Conservation (phyloP, 2,888 invertebrate species). For the Pyrrhia umbra region DNA sequence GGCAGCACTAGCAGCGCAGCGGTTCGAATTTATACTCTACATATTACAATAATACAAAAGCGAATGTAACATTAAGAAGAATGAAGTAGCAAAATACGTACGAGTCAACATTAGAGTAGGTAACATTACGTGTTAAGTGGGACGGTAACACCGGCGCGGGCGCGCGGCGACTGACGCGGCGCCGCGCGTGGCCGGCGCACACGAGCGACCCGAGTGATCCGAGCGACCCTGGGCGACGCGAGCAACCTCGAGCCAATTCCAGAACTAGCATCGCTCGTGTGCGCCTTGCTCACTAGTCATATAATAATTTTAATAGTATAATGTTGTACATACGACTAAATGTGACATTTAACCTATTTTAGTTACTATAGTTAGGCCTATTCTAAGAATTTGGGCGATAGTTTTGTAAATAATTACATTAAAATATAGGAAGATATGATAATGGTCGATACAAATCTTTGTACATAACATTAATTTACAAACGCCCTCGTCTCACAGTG, state of each 20-base stretch:
- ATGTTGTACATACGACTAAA: conserved; percentile 49
- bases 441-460: conserved; percentile 52
- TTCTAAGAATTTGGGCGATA: conserved; percentile 63
- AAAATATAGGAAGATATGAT: conserved; percentile 67
- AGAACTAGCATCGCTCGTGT: conserved; percentile 7
- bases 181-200: conserved; percentile 33
- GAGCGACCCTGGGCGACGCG: no score
- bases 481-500: conserved; percentile 29
- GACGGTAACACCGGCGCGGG: conserved; percentile 68
- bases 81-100: conserved; percentile 66
- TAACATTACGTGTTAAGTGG: conserved; percentile 60
- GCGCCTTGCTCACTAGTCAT: conserved; percentile 30
- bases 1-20: no score
- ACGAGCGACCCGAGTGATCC: conserved; percentile 4
- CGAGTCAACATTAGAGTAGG: conserved; percentile 69
- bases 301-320: conserved; percentile 28
- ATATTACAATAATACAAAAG: conserved; percentile 38
- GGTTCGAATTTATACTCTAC: conserved; percentile 24
- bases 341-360: conserved; percentile 42
- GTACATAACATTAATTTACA: conserved; percentile 48
- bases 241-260: neutral
- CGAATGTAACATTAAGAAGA: conserved; percentile 52
- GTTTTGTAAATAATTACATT: conserved; percentile 62
- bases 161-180: conserved; percentile 35
- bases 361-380: conserved; percentile 59